Base-by-base conservation (phyloP, 2,888 invertebrate species). In the Drymonia ruficornis region DNA sequence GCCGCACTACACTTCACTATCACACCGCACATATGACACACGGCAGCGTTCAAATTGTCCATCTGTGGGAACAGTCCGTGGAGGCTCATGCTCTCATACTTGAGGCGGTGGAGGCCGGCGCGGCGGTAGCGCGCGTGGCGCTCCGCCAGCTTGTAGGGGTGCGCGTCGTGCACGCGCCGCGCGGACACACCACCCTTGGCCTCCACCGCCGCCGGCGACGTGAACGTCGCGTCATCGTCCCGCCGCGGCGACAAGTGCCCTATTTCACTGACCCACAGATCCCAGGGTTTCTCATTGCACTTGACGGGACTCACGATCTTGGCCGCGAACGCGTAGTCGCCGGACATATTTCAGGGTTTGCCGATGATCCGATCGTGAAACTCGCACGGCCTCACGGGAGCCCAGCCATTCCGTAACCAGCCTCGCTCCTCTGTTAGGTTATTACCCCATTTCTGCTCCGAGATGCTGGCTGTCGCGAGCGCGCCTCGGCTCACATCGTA, bases 1-100 rank as follows among this genome's bases (percentile, higher is more conserved):
- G 96, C 94, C 49, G 96, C 96, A 83, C 96, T 95, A 71, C 96
- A 96, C 88, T 96, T 96, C 71, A 97, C 95, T 78, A 95, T 94
- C 66, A 95, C 94, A 65, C 95, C 95, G 84, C 97, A 97, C 82
- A 95, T 93, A 84, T 96, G 96, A 86, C 97, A 97, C 70, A 96
- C 94, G 58, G 96, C 96, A 59, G 96, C 95, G 80, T 95, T 95
- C 72, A 97, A 94, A 61, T 94, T 93, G 86, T 97, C 96, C 85
- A 95, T 94, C 75, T 96, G 96, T 23, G 97, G 97, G 75, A 96
- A 96, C 73, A 96, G 93, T 47, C 96, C 96, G 84, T 96, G 97
- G 55, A 96, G 94, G 68, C 94, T 94, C 94, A 96, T 96, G 82
- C 95, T 95, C 86, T 94, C 87, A 63, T 84, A 80, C 58, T 87